Conservation (phyloP, 2,797 vertebrate species). For the Brotula barbata region DNA sequence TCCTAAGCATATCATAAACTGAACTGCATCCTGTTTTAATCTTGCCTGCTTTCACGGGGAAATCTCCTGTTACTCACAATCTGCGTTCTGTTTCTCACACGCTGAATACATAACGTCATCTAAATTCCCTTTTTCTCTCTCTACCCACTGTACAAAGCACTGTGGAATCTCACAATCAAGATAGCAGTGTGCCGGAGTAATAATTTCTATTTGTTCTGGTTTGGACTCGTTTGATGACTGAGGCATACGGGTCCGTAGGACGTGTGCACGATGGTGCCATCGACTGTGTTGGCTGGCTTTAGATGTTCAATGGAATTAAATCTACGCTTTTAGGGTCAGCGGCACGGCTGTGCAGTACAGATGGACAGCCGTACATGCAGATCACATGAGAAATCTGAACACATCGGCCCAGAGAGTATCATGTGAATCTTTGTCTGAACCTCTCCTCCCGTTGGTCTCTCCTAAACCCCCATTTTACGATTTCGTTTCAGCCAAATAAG, state of each 20-base stretch:
- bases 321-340: constrained; percentile 38
- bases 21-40: constrained; percentile 35
- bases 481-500: constrained; percentile 42
- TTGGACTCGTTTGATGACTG: not conserved
- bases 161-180: not conserved
- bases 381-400: constrained; percentile 63
- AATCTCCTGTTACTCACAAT: constrained; percentile 22
- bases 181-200: not conserved
- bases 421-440: constrained; percentile 18
- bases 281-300: not conserved
- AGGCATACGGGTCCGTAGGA: not conserved
- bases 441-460: constrained; percentile 9
- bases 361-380: constrained; percentile 34
- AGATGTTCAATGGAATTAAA: constrained; percentile 26
- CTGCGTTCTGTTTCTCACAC: constrained; percentile 24
- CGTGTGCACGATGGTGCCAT: not conserved
- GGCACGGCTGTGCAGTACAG: constrained; percentile 19
- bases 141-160: constrained; percentile 1
- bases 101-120: constrained; percentile 2
- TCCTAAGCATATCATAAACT: constrained; percentile 37
- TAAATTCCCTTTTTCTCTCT: not conserved
- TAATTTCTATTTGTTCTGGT: not conserved
- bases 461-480: not conserved
- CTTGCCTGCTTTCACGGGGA: constrained; percentile 24
- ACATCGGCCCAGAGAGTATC: constrained; percentile 6